Evolutionary conservation across 2,888 invertebrate species (phyloP).

Genomic region (Tetragonula carbonaria): DNA sequence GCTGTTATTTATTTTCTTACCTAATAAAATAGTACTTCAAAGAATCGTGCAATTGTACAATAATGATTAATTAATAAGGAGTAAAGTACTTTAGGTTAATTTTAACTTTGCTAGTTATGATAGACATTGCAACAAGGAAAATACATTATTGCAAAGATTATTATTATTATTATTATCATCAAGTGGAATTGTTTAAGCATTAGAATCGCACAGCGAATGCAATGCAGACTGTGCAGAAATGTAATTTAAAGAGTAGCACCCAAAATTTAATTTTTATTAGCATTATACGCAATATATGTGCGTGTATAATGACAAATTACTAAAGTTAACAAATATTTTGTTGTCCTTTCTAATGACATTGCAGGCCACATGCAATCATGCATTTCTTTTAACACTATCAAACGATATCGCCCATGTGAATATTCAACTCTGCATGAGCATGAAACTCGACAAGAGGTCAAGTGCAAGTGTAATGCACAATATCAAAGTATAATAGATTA

Average conservation of each 20-base stretch:
- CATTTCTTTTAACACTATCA: constrained; percentile 31
- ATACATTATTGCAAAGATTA: neutral
- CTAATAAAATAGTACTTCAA: neutral
- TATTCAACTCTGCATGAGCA: constrained; percentile 31
- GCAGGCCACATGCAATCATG: constrained; percentile 1
- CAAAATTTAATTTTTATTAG: neutral
- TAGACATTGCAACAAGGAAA: neutral
- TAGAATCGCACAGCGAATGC: constrained; percentile 11
- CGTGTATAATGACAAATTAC: neutral
- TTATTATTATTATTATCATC: neutral
- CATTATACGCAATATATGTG: neutral
- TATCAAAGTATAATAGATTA: constrained; percentile 33
- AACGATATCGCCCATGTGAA: constrained; percentile 37
- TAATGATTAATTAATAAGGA: neutral
- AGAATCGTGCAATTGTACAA: neutral
- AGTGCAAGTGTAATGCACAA: constrained; percentile 40
- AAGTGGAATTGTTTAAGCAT: neutral
- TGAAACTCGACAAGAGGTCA: constrained; percentile 48
- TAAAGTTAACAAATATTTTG: neutral
- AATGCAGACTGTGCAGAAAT: neutral
- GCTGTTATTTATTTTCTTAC: neutral
- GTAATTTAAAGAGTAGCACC: neutral
- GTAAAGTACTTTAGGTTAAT: neutral
- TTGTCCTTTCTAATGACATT: neutral
- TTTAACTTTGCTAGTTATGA: too few species aligned